Percentiles rank a stretch among this genome's conserved stretches.
These are phyloP conservation scores for Tachysurus fulvidraco DNA, from an alignment of 2,113 vertebrate species.

Conservation along the genomic window DNA sequence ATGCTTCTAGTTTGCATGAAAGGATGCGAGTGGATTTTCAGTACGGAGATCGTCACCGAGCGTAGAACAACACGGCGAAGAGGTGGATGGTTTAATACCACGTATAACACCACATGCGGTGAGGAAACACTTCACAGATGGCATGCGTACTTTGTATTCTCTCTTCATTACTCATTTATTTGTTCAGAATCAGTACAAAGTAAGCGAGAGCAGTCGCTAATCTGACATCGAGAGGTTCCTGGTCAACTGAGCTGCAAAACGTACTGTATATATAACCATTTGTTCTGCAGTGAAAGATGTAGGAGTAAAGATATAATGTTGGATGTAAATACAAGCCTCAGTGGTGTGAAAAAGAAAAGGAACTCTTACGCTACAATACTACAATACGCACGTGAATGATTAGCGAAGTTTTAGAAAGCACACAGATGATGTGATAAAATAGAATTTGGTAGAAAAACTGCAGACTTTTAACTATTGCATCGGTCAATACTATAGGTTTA, in stretches of 20 bases:
- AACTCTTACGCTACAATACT: background rate
- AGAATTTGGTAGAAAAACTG: conserved; percentile 24
- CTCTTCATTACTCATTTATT: background rate
- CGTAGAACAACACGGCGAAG: background rate
- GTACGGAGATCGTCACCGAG: background rate
- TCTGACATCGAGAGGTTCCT: background rate
- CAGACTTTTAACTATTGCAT: conserved; percentile 7
- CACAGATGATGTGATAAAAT: conserved; percentile 13
- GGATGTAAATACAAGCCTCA: background rate
- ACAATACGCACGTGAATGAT: background rate
- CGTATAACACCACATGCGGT: conserved; percentile 28
- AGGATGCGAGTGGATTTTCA: background rate
- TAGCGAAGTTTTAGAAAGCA: background rate
- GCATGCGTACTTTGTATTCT: conserved; percentile 13
- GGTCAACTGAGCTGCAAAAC: background rate
- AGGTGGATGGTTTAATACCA: conserved; percentile 16
- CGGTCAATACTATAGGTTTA: background rate
- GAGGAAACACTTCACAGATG: conserved; percentile 31
- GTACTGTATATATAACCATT: background rate
- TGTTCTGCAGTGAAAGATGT: background rate
- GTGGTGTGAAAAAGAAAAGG: background rate
- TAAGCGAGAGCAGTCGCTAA: background rate
- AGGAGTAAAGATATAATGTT: background rate
- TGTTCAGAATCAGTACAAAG: background rate
- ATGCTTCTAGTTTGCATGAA: background rate